phyloP scores from a whole-genome alignment of 2,113 vertebrate genomes.

The Crotalus viridis region DNA sequence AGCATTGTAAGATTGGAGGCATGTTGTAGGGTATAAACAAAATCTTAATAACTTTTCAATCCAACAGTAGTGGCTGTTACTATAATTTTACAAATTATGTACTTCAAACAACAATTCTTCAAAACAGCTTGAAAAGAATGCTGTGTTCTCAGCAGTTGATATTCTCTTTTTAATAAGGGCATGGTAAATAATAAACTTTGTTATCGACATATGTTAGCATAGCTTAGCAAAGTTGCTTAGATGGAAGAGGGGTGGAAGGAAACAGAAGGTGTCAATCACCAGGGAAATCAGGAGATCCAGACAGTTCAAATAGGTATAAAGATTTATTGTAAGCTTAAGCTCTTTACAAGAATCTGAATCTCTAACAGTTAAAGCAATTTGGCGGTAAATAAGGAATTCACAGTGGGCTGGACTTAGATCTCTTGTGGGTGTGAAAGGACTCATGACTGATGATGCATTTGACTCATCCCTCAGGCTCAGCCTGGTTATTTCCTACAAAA shows the following conservation, averaged over 20 bases:
- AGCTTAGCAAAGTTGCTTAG: conserved; percentile 27
- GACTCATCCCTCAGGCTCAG: background rate
- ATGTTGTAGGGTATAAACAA: conserved; percentile 6
- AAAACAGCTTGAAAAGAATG: conserved; percentile 47
- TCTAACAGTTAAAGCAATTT: background rate
- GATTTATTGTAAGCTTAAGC: background rate
- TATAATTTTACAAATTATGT: conserved; percentile 59
- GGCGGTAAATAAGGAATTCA: background rate
- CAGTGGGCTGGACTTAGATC: background rate
- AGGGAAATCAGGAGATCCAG: background rate
- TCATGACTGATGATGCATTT: background rate
- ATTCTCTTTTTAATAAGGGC: conserved; percentile 47
- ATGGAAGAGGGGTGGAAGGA: background rate
- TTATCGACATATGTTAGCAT: conserved; percentile 32
- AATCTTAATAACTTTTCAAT: conserved; percentile 33
- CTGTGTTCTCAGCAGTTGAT: conserved; percentile 36
- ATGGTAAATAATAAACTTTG: conserved; percentile 38
- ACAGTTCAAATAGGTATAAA: background rate
- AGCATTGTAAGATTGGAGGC: background rate
- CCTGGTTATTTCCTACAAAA: background rate
- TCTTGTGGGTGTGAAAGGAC: background rate
- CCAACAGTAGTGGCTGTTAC: conserved; percentile 49
- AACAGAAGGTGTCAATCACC: background rate
- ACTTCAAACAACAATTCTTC: conserved; percentile 27
- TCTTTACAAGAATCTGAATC: background rate